A percentile compares a stretch with the other conserved stretches of the same genome.
Evolutionary conservation across 1,140 invertebrate species (phyloP).

Genomic region (Drosophila burlai): DNA sequence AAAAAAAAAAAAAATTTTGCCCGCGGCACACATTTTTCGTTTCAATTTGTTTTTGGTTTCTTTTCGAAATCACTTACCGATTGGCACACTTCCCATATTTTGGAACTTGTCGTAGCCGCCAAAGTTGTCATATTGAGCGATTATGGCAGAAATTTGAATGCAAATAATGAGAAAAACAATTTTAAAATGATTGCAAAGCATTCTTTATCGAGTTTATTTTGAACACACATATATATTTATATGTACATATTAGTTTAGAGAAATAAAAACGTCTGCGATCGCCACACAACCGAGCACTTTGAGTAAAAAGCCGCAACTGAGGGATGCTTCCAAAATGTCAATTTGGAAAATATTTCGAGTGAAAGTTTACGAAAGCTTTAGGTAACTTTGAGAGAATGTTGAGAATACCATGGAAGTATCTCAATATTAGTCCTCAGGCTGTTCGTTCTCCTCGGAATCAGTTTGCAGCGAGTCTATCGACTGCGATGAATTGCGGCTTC

Average conservation of each 20-base stretch:
- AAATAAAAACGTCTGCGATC: slow-evolving; percentile 4
- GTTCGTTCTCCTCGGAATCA: slow-evolving; percentile 66
- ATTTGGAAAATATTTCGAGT: slow-evolving; percentile 63
- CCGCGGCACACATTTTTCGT: slow-evolving; percentile 42
- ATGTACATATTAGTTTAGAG: slow-evolving; percentile 8
- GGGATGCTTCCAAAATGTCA: slow-evolving; percentile 48
- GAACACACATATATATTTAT: slow-evolving; percentile 30
- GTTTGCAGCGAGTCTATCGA: slow-evolving; percentile 78
- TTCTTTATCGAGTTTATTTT: slow-evolving; percentile 30
- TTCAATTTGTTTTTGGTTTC: slow-evolving; percentile 5
- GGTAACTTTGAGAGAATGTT: slow-evolving; percentile 29
- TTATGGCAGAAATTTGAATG: neutral
- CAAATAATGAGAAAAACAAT: slow-evolving; percentile 22
- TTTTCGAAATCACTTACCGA: slow-evolving; percentile 62
- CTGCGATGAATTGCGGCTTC: slow-evolving; percentile 77
- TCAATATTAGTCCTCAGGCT: slow-evolving; percentile 41
- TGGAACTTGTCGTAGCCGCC: slow-evolving; percentile 46
- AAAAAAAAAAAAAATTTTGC: slow-evolving; percentile 25
- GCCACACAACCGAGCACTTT: slow-evolving; percentile 15
- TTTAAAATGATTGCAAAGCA: slow-evolving; percentile 26
- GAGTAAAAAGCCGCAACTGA: slow-evolving; percentile 58
- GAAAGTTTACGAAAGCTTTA: slow-evolving; percentile 61
- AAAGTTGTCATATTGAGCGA: slow-evolving; percentile 49
- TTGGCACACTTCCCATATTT: slow-evolving; percentile 57
- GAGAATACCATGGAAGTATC: neutral